These are phyloP conservation scores for Blastobasis lacticolella DNA, from an alignment of 2,888 invertebrate species.

Conservation along the genomic window DNA sequence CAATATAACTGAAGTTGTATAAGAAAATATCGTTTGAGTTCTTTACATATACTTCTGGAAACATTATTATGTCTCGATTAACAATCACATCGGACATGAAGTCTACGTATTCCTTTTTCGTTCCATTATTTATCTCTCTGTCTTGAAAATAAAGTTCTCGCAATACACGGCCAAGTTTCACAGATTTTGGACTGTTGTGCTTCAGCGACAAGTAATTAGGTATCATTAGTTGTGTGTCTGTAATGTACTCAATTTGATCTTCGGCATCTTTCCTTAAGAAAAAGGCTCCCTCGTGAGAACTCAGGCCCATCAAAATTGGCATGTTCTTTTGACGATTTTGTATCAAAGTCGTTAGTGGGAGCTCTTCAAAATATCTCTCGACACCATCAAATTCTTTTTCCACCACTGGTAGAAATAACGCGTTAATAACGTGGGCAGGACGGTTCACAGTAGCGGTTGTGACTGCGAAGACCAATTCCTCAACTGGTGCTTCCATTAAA, in stretches of 20 bases:
- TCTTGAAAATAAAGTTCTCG: constrained; percentile 40
- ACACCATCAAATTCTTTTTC: constrained; percentile 44
- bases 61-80: constrained; percentile 31
- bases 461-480: constrained; percentile 42
- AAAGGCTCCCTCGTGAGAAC: constrained; percentile 45
- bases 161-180: constrained; percentile 24
- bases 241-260: constrained; percentile 29
- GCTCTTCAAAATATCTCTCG: constrained; percentile 38
- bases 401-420: constrained; percentile 43
- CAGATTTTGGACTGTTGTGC: constrained; percentile 19
- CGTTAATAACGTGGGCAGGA: constrained; percentile 26
- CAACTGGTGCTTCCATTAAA: constrained; percentile 30
- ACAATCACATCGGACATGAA: constrained; percentile 45
- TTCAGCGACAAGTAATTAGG: constrained; percentile 33
- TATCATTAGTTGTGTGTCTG: constrained; percentile 39
- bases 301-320: constrained; percentile 34
- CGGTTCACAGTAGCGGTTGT: constrained; percentile 32
- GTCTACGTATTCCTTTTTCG: constrained; percentile 32
- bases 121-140: constrained; percentile 19
- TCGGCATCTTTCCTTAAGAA: constrained; percentile 34
- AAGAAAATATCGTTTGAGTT: constrained; percentile 28
- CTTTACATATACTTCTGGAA: constrained; percentile 32
- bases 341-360: constrained; percentile 31
- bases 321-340: constrained; percentile 36
- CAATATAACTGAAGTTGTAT: constrained; percentile 43